phyloP scores from a whole-genome alignment of 2,888 invertebrate species.

The Folsomia candida region DNA sequence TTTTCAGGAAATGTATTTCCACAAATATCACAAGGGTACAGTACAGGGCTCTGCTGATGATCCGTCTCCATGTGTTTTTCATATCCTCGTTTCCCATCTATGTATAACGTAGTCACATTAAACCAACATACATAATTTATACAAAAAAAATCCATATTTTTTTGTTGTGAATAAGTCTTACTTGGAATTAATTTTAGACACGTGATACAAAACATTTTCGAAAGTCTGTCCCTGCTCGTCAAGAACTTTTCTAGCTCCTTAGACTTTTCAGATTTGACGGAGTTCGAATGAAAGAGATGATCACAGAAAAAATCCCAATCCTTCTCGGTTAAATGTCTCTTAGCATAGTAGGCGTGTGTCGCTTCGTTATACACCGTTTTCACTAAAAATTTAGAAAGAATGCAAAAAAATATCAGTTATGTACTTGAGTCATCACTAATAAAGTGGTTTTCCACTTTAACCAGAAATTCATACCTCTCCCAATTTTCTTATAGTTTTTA shows the following conservation, averaged over 20 bases:
- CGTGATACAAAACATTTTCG: constrained; percentile 43
- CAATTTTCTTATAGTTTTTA: constrained; percentile 44
- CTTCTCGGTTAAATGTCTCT: constrained; percentile 42
- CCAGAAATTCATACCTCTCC: constrained; percentile 21
- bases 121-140: not conserved
- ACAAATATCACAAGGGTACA: constrained; percentile 49
- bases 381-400: constrained; percentile 24
- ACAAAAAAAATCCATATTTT: not conserved
- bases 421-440: not conserved
- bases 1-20: constrained; percentile 45
- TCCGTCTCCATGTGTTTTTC: constrained; percentile 41
- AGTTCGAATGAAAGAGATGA: constrained; percentile 47
- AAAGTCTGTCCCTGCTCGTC: constrained; percentile 43
- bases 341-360: constrained; percentile 41
- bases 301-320: constrained; percentile 50
- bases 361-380: constrained; percentile 45
- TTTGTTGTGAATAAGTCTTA: constrained; percentile 11
- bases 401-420: not conserved
- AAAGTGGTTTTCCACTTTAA: not conserved
- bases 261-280: constrained; percentile 44
- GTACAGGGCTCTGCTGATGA: constrained; percentile 40
- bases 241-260: constrained; percentile 45
- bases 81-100: constrained; percentile 45
- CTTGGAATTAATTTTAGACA: constrained; percentile 42
- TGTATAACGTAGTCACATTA: not conserved